These are phyloP conservation scores for Oxytorus armatus DNA, from an alignment of 2,888 invertebrate genomes.

Conservation along the genomic window DNA sequence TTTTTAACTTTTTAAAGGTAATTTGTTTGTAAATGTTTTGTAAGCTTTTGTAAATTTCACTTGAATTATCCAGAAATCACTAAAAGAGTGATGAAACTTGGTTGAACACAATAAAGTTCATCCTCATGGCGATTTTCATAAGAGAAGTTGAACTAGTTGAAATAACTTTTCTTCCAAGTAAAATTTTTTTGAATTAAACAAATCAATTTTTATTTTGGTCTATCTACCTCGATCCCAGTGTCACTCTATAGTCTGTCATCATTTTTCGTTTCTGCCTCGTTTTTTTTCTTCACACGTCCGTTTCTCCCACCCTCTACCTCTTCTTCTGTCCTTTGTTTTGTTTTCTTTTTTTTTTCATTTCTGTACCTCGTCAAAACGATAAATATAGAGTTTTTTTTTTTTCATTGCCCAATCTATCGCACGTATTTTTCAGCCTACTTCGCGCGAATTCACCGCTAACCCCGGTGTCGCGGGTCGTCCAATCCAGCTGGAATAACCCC, in stretches of 20 bases:
- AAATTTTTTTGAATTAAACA: not conserved
- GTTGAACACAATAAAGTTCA: not conserved
- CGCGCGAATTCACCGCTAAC: constrained; percentile 30
- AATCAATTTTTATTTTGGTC: not conserved
- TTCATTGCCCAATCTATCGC: constrained; percentile 44
- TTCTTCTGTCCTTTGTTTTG: not conserved
- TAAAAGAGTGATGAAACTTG: not conserved
- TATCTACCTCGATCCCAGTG: not conserved
- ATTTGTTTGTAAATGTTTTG: not conserved
- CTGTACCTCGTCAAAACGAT: constrained; percentile 36
- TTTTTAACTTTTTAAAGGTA: not conserved
- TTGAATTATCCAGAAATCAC: not conserved
- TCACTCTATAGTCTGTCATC: constrained; percentile 14
- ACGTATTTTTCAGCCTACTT: constrained; percentile 51
- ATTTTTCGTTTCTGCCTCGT: not conserved
- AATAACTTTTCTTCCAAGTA: not conserved
- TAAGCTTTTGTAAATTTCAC: not conserved
- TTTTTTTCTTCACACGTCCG: constrained; percentile 7
- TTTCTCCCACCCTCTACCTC: not conserved
- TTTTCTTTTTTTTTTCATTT: constrained; percentile 24
- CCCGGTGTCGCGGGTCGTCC: constrained; percentile 21
- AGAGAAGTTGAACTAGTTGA: not conserved
- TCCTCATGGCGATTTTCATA: not conserved
- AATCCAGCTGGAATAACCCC: constrained; percentile 37
- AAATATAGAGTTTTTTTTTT: constrained; percentile 48